A percentile compares a stretch with the other conserved stretches of the same genome.
These are phyloP conservation scores for Heliothis peltigera DNA, from an alignment of 2,888 invertebrate genomes.

Conservation along the genomic window DNA sequence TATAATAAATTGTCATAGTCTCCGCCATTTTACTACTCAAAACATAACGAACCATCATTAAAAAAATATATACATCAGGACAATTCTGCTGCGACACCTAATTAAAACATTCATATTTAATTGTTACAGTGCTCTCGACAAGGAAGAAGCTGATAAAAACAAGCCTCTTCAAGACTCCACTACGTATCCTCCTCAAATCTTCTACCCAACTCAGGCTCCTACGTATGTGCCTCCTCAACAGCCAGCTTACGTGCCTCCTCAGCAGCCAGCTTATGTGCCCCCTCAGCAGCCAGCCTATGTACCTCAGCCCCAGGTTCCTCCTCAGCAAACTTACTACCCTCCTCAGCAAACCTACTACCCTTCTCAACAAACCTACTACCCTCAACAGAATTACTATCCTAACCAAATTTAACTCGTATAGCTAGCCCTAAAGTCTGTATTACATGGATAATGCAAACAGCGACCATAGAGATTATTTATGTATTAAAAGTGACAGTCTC, in stretches of 20 bases:
- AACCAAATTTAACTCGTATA: slow-evolving; percentile 59
- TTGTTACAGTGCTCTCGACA: slow-evolving; percentile 54
- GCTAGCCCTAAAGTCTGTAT: slow-evolving; percentile 25
- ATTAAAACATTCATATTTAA: no score
- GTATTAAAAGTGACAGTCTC: slow-evolving; percentile 25
- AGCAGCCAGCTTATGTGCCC: slow-evolving; percentile 39
- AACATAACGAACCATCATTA: no score
- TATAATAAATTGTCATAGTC: no score
- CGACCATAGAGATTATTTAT: slow-evolving; percentile 44
- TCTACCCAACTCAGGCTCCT: slow-evolving; percentile 76
- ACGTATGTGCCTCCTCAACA: slow-evolving; percentile 68
- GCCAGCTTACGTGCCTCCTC: slow-evolving; percentile 39
- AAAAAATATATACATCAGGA: no score
- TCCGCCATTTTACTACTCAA: no score
- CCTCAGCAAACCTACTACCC: slow-evolving; percentile 54
- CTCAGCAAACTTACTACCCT: slow-evolving; percentile 53
- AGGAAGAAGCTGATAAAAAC: slow-evolving; percentile 39
- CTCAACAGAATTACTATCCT: slow-evolving; percentile 51
- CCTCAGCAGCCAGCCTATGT: slow-evolving; percentile 52
- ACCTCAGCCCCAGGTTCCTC: slow-evolving; percentile 48
- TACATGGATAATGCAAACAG: slow-evolving; percentile 37
- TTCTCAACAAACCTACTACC: slow-evolving; percentile 46
- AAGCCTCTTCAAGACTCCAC: slow-evolving; percentile 42
- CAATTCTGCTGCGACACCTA: no score
- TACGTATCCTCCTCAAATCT: slow-evolving; percentile 50